Evolutionary conservation across 2,113 vertebrate genomes (phyloP), one percentile per base, ranked within the genome.

Genomic region (Xyrauchen texanus): DNA sequence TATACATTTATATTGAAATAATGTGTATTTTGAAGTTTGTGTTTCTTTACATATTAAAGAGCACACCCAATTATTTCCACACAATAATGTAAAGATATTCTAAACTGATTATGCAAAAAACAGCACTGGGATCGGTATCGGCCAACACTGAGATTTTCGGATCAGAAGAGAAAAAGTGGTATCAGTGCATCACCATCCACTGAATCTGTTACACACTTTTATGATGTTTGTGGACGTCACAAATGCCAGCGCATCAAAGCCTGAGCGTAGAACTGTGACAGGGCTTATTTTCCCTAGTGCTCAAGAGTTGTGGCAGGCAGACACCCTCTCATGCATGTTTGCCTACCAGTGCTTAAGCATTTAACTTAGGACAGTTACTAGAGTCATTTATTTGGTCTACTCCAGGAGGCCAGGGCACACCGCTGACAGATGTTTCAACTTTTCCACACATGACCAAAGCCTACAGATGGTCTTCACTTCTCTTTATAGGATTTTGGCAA

Each of bases 391-490:
- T 83, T 82, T 77, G 60, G 68, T 83, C 73, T 81, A 21, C 73
- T 72, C 51, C 11, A 11, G 44, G 71, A 80, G 44, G 13, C 62
- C 45, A 57, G 57, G 66, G 69, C 67, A 21, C 47, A 58, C 13
- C 46, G 65, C 21, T 46, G 16, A 52, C 84, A 83, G 76, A 81
- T 79, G 68, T 77, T 69, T 53, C 34, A 76, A 55, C 71, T 77
- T 47, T 72, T 79, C 61, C 60, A 64, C 21, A 46, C 8, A 2
- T 12, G 34, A 58, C 68, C 46, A 76, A 12, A 51, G 21, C 34
- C 78, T 88, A 86, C 89, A 90, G 84, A 89, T 90, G 88, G 88
- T 85, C 87, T 80, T 71, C 69, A 87, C 81, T 77, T 85, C 80
- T 78, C 81, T 78, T 85, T 64, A 78, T 85, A 87, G 85, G 84